phyloP scores from a whole-genome alignment of 2,888 invertebrate species.

The Synergus laeviventris region DNA sequence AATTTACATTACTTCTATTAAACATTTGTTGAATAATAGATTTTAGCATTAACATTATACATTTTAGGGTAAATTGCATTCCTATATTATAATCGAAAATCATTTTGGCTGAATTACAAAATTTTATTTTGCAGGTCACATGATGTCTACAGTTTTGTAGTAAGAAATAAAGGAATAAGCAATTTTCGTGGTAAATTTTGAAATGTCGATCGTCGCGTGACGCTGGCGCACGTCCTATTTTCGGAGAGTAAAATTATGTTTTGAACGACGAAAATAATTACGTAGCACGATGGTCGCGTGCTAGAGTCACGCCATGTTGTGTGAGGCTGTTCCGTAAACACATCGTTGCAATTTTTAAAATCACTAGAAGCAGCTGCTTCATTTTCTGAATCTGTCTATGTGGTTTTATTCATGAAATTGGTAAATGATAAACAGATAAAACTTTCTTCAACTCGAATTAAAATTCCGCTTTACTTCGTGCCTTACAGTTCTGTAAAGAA shows the following conservation, averaged over 20 bases:
- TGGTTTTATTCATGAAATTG: neutral
- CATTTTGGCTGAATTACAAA: no score
- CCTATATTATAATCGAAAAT: no score
- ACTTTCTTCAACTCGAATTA: neutral
- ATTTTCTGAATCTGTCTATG: conserved; percentile 1
- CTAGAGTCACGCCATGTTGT: conserved; percentile 66
- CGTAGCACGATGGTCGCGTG: conserved; percentile 62
- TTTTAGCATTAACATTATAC: no score
- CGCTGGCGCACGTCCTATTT: conserved; percentile 58
- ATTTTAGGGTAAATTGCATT: no score
- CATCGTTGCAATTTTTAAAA: conserved; percentile 65
- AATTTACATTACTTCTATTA: no score
- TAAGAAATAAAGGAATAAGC: neutral
- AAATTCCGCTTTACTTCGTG: conserved; percentile 40
- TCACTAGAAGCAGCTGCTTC: conserved; percentile 62
- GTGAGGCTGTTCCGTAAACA: conserved; percentile 45
- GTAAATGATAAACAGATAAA: neutral
- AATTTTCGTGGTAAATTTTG: neutral
- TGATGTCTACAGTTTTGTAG: no score
- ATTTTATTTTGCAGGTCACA: no score
- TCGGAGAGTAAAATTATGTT: conserved; percentile 47
- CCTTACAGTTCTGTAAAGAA: conserved; percentile 24
- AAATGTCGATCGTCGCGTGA: conserved; percentile 62
- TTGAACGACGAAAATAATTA: conserved; percentile 57
- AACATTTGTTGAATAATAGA: no score